These are phyloP conservation scores for Trichogramma evanescens DNA, from an alignment of 2,888 invertebrate species.

Conservation along the genomic window DNA sequence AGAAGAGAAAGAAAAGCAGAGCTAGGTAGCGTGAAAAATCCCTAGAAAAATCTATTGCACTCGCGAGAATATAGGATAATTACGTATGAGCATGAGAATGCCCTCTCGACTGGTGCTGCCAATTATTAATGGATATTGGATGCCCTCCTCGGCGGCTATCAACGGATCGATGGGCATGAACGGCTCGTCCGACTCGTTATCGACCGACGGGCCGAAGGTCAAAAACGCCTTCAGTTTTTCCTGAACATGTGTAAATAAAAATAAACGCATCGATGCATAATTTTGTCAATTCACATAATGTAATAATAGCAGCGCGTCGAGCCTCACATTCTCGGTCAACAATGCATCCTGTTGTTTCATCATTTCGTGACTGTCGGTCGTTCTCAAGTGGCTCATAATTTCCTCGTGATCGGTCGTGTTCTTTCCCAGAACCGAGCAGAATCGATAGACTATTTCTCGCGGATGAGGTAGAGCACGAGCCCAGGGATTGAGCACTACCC, in stretches of 20 bases:
- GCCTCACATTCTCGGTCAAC: not conserved
- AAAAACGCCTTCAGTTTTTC: not conserved
- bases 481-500: conserved; percentile 18
- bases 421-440: conserved; percentile 26
- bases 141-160: conserved; percentile 13
- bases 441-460: conserved; percentile 10
- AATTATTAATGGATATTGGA: conserved; percentile 30
- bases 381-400: conserved; percentile 27
- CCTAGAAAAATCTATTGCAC: no score
- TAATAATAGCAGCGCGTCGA: no score
- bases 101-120: conserved; percentile 31
- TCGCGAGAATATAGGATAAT: not conserved
- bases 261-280: not conserved
- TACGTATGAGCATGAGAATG: conserved; percentile 2
- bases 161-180: conserved; percentile 26
- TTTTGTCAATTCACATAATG: no score
- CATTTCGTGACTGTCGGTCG: conserved; percentile 25
- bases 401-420: conserved; percentile 24
- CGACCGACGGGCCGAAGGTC: conserved; percentile 28
- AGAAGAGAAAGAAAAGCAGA: no score
- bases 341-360: not conserved
- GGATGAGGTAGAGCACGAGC: conserved; percentile 4
- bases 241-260: conserved; percentile 12
- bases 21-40: no score
- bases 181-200: conserved; percentile 29